Conservation (phyloP, 2,113 vertebrate genomes). For the Ptilorrhoa leucosticta region DNA sequence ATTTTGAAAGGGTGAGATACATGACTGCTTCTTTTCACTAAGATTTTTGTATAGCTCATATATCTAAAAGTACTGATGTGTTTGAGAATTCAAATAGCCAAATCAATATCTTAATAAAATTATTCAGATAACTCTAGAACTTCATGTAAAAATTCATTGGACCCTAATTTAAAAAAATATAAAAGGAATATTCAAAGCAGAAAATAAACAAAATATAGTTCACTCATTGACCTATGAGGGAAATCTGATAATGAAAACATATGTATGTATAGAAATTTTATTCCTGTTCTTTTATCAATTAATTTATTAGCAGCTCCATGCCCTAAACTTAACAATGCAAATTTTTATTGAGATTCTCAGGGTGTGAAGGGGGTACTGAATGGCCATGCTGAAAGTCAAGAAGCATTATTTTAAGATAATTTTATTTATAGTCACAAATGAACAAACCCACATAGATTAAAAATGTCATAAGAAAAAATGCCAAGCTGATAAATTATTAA, state of each 20-base stretch:
- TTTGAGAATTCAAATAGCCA: not conserved
- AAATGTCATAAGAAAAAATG: not conserved
- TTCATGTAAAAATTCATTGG: not conserved
- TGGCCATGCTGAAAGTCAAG: not conserved
- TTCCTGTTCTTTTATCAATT: not conserved
- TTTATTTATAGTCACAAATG: not conserved
- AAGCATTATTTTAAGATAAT: not conserved
- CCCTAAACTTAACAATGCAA: not conserved
- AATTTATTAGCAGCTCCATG: not conserved
- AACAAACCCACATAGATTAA: not conserved
- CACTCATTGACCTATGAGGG: not conserved
- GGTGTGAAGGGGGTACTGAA: not conserved
- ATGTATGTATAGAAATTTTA: not conserved
- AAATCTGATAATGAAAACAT: not conserved
- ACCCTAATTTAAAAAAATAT: too few relatives aligned
- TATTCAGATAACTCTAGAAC: not conserved
- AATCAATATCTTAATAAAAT: not conserved
- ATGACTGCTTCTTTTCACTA: not conserved
- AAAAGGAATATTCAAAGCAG: not conserved
- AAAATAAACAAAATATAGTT: not conserved
- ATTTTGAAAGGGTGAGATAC: not conserved
- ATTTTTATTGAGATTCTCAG: not conserved
- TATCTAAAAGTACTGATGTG: not conserved
- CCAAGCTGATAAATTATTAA: not conserved
- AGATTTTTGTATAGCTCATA: not conserved